Percentiles rank a stretch among this genome's conserved stretches.
These are phyloP conservation scores for Brachyopa scutellaris DNA, from an alignment of 2,888 invertebrate species.

Conservation along the genomic window DNA sequence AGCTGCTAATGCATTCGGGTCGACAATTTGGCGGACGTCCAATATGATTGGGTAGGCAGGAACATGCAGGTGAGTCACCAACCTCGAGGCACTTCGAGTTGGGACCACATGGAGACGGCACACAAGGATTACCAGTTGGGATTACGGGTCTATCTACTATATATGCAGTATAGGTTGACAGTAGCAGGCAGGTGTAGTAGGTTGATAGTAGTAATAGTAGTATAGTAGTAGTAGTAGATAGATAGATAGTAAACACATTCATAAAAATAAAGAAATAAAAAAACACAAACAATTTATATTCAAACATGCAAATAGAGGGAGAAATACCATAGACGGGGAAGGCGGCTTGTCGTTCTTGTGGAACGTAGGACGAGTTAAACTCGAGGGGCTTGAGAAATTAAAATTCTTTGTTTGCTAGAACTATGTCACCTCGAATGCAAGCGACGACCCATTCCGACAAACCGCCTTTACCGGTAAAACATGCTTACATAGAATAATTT, in stretches of 20 bases:
- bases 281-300: conserved; percentile 74
- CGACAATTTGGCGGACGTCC: conserved; percentile 93
- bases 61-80: conserved; percentile 90
- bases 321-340: conserved; percentile 40
- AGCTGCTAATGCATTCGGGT: conserved; percentile 88
- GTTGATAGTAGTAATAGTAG: conserved; percentile 63
- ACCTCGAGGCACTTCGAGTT: conserved; percentile 90
- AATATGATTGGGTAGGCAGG: conserved; percentile 89
- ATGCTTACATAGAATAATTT: conserved; percentile 86
- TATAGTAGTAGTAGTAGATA: conserved; percentile 69
- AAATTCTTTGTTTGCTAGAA: background rate
- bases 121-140: conserved; percentile 88
- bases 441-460: conserved; percentile 49
- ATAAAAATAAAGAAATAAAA: conserved; percentile 70
- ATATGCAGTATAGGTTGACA: conserved; percentile 73
- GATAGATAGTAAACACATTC: conserved; percentile 73
- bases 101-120: conserved; percentile 92
- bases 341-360: conserved; percentile 31
- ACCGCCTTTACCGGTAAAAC: conserved; percentile 60
- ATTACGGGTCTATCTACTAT: conserved; percentile 81
- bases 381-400: conserved; percentile 6
- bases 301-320: conserved; percentile 75
- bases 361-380: background rate
- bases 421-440: no score
- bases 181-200: conserved; percentile 70